phyloP scores from a whole-genome alignment of 1,140 invertebrate genomes.

The Leptopilina clavipes region DNA sequence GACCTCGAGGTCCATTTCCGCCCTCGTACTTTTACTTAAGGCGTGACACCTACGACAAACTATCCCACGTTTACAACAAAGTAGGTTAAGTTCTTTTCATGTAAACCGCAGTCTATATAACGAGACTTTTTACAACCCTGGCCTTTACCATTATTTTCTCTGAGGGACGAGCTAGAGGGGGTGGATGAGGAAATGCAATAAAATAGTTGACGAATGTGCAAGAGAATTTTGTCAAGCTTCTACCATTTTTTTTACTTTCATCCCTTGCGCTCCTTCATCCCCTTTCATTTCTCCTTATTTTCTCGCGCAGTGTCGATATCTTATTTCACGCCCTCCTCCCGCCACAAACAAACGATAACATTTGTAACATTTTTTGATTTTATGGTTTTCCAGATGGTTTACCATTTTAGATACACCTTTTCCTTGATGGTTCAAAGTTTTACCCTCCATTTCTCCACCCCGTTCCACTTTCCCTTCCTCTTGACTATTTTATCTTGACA shows the following conservation, averaged over 20 bases:
- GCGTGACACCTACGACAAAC: constrained; percentile 7
- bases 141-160: constrained; percentile 18
- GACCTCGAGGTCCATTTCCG: constrained; percentile 3
- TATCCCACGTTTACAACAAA: constrained; percentile 29
- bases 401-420: constrained; percentile 47
- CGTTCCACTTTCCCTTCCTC: neutral
- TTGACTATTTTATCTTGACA: constrained; percentile 9
- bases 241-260: constrained; percentile 5
- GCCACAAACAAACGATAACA: constrained; percentile 40
- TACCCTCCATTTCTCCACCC: constrained; percentile 27
- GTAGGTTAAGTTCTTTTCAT: constrained; percentile 30
- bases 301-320: neutral
- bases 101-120: constrained; percentile 10
- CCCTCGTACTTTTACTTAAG: neutral
- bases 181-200: constrained; percentile 13
- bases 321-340: neutral
- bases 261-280: neutral
- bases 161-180: neutral
- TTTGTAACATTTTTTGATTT: constrained; percentile 56
- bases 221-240: neutral
- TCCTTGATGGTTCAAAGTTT: constrained; percentile 1
- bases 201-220: constrained; percentile 30
- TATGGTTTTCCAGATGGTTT: constrained; percentile 66
- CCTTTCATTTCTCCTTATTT: constrained; percentile 1
- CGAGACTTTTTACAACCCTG: constrained; percentile 7